Evolutionary conservation across 53 echinoderm and acorn worm genomes (phyloP), one percentile per base, ranked within the genome.

Genomic region (Stichopus horrens): DNA sequence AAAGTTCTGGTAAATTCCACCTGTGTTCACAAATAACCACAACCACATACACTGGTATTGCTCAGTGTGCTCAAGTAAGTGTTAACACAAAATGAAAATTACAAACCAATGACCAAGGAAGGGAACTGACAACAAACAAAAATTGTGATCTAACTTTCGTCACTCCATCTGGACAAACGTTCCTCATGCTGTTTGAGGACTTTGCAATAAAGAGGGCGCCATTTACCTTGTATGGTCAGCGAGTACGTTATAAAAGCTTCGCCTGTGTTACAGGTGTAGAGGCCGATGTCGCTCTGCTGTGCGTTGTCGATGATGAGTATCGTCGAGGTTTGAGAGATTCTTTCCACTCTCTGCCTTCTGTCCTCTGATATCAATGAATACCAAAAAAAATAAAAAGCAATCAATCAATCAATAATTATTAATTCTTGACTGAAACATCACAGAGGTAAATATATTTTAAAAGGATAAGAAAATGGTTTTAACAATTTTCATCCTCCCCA

Each of bases 261-360:
- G 58, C 84, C 66, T 6, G 65, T 63, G 37, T 84, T 37, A 13
- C 84, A 84, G 65, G 84, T 84, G 59, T 84, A 84, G 10, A 84
- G 84, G 7, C 84, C 84, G 14, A 84, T 84, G 66, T 84, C 84
- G 16, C 23, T 84, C 65, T 63, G 84, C 8, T 66, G 57, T 8
- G 65, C 52, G 65, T 84, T 84, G 8, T 84, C 66, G 67, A 84
- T 84, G 23, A 66, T 84, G 10, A 84, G 67, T 63, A 60, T 22
- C 7, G 67, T 84, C 9, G 7, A 13, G 23, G 60, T 65, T 9
- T 4, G 5, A 4, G 84, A 84, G 5, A 65, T 51, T 0, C 58
- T 11, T 22, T 63, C 66, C 65, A 66, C 63, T 21, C 84, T 58
- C 10, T 11, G 84, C 6, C 84, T 21, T 57, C 84, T 84, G 84